Evolutionary conservation across 2,797 vertebrate species (phyloP).

Genomic region (Trematomus bernacchii): DNA sequence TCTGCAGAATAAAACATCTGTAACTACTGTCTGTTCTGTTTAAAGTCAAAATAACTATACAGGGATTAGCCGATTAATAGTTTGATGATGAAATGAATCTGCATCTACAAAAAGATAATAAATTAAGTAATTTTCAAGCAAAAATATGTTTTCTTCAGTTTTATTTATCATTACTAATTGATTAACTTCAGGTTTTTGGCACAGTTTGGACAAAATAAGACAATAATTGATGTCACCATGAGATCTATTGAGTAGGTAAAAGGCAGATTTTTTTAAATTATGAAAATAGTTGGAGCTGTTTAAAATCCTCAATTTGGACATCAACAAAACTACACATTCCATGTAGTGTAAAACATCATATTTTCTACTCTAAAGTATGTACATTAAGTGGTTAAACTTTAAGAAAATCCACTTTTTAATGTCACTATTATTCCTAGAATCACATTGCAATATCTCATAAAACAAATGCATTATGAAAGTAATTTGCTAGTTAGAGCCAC

Average conservation of each 20-base stretch:
- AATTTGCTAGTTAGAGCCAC: too few relatives aligned
- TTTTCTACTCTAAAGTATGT: neutral
- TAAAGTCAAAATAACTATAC: neutral
- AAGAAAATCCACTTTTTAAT: neutral
- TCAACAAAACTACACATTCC: neutral
- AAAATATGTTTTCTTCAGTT: neutral
- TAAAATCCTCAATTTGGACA: neutral
- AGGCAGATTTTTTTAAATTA: neutral
- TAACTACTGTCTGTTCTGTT: neutral
- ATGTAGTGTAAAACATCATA: neutral
- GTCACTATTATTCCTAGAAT: neutral
- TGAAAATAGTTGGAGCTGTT: neutral
- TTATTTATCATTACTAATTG: neutral
- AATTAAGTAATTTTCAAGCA: neutral
- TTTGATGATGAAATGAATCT: neutral
- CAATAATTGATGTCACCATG: neutral
- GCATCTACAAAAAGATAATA: neutral
- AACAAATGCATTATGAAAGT: too few relatives aligned
- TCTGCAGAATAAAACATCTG: constrained; percentile 2
- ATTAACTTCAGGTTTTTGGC: neutral
- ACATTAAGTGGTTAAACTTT: neutral
- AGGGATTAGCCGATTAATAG: neutral
- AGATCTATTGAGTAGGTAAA: neutral
- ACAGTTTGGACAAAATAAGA: neutral
- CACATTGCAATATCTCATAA: neutral